Evolutionary conservation across 2,113 vertebrate genomes (phyloP).

Genomic region (Tachycineta bicolor): DNA sequence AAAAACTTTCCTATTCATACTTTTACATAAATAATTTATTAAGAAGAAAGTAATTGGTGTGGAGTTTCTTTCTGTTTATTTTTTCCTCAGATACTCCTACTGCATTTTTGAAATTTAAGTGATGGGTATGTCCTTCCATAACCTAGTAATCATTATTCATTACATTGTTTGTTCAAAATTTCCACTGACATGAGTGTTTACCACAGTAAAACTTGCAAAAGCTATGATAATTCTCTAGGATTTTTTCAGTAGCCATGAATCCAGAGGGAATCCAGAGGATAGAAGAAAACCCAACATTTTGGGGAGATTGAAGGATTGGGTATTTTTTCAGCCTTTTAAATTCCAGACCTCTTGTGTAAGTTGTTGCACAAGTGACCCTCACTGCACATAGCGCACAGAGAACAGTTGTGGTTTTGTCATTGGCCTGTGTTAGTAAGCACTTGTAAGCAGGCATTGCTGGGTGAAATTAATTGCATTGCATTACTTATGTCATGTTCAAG

Average conservation of each 20-base stretch:
- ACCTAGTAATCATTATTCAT: neutral
- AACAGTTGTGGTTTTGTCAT: neutral
- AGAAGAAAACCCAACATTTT: neutral
- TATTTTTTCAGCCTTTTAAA: neutral
- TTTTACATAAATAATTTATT: neutral
- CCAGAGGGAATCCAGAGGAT: neutral
- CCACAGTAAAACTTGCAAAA: neutral
- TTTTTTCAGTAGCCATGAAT: neutral
- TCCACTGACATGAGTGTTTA: neutral
- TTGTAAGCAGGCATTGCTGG: neutral
- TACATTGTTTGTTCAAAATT: neutral
- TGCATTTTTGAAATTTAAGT: neutral
- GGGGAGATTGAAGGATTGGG: neutral
- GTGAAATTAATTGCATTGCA: neutral
- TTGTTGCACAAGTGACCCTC: neutral
- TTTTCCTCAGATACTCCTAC: neutral
- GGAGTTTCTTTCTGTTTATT: neutral
- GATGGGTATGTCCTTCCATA: neutral
- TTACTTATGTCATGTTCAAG: neutral
- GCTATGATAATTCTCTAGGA: neutral
- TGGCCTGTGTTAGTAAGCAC: neutral
- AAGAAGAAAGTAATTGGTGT: neutral
- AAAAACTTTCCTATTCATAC: neutral
- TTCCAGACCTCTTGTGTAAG: neutral
- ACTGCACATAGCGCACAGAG: fast-evolving